These are phyloP conservation scores for Xestia sexstrigata DNA, from an alignment of 2,888 invertebrate genomes.

Conservation along the genomic window DNA sequence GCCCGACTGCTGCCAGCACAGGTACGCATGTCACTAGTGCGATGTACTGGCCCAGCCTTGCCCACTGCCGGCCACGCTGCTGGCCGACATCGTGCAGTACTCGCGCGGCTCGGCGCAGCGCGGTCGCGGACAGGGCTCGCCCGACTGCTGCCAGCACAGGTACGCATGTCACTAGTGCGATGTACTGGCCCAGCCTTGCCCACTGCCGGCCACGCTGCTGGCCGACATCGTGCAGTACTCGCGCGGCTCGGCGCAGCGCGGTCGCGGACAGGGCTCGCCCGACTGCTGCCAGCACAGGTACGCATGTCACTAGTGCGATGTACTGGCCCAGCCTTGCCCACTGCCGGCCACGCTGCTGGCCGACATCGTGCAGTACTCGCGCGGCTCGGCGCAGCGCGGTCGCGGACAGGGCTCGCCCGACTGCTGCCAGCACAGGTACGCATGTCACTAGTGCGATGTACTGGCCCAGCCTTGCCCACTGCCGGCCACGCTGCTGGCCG, in stretches of 20 bases:
- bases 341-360: too few relatives aligned
- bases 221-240: constrained; percentile 92
- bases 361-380: constrained; percentile 92
- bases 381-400: constrained; percentile 81
- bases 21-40: constrained; percentile 64
- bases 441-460: not conserved
- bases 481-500: too few relatives aligned
- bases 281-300: constrained; percentile 49
- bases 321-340: too few relatives aligned
- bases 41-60: constrained; percentile 73
- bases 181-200: not conserved
- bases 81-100: constrained; percentile 95
- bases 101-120: constrained; percentile 77
- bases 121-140: constrained; percentile 77
- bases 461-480: too few relatives aligned
- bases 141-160: constrained; percentile 43
- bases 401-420: constrained; percentile 78
- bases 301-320: not conserved
- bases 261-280: constrained; percentile 82
- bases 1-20: not conserved
- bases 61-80: constrained; percentile 76
- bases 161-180: not conserved
- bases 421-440: constrained; percentile 41
- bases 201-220: not conserved
- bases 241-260: constrained; percentile 82